These are phyloP conservation scores for Apostichopus californicus DNA, from an alignment of 35 echinoderm and acorn worm genomes.

Conservation along the genomic window DNA sequence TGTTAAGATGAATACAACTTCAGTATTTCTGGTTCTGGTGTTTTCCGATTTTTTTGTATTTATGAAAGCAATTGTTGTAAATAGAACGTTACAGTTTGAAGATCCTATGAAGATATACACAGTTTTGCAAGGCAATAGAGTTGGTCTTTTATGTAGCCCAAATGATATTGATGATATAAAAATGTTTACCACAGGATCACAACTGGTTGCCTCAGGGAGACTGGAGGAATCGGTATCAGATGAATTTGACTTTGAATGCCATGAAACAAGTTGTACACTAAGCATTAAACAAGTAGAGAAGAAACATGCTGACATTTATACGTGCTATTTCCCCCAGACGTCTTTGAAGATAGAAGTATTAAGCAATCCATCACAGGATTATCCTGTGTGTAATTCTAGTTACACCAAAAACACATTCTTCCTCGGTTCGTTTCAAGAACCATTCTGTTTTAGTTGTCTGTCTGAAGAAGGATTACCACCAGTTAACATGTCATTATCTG, in stretches of 20 bases:
- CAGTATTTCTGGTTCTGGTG: too few relatives aligned
- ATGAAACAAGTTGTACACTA: neutral
- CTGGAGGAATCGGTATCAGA: neutral
- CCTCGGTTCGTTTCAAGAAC: neutral
- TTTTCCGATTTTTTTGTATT: too few relatives aligned
- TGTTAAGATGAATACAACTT: too few relatives aligned
- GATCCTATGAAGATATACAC: too few relatives aligned
- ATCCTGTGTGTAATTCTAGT: neutral
- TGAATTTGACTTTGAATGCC: neutral
- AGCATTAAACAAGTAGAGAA: neutral
- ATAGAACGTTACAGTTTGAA: too few relatives aligned
- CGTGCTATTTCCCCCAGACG: neutral
- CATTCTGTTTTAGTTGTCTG: neutral
- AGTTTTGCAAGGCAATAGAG: neutral
- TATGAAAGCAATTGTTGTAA: too few relatives aligned
- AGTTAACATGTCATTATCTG: neutral
- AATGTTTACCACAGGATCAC: neutral
- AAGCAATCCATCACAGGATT: neutral
- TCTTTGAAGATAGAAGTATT: neutral
- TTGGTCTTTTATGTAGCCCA: neutral
- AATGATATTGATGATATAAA: neutral
- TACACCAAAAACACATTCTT: neutral
- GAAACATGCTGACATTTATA: neutral
- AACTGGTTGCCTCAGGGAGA: neutral
- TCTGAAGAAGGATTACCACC: neutral